These are phyloP conservation scores for Harpagus bidentatus DNA, from an alignment of 2,113 vertebrate genomes.

Conservation along the genomic window DNA sequence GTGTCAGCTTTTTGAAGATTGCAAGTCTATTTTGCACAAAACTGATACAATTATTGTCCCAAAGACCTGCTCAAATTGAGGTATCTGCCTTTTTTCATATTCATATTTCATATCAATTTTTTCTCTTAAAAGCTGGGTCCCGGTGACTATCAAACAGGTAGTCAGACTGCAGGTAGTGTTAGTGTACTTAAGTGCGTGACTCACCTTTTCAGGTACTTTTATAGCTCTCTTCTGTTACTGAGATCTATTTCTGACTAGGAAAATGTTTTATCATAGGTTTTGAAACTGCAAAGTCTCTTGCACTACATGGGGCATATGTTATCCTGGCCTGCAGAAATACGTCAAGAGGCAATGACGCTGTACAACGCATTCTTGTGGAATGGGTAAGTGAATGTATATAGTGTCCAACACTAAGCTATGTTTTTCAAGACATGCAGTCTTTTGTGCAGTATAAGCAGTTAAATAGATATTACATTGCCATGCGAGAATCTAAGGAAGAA, in stretches of 20 bases:
- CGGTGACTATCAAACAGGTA: background rate
- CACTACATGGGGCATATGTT: conserved; percentile 90
- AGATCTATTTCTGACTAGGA: background rate
- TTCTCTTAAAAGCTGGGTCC: background rate
- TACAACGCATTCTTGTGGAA: conserved; percentile 81
- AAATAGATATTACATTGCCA: background rate
- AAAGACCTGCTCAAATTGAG: background rate
- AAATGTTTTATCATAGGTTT: conserved; percentile 80
- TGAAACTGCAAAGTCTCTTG: conserved; percentile 92
- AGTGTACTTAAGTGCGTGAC: background rate
- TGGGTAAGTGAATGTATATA: conserved; percentile 81
- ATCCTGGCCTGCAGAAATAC: conserved; percentile 90
- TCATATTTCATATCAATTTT: too few species aligned
- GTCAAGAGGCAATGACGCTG: conserved; percentile 80
- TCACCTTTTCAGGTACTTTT: background rate
- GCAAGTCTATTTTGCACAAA: background rate
- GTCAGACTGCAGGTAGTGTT: background rate
- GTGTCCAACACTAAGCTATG: background rate
- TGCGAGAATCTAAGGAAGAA: background rate
- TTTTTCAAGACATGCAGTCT: accelerated
- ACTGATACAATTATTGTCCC: accelerated
- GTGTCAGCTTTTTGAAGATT: background rate
- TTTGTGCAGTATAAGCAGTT: background rate
- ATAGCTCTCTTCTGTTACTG: background rate
- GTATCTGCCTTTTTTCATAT: background rate